Percentiles rank a stretch among this genome's conserved stretches.
Conservation (phyloP, 2,113 vertebrate species). For the Hipposideros armiger region DNA sequence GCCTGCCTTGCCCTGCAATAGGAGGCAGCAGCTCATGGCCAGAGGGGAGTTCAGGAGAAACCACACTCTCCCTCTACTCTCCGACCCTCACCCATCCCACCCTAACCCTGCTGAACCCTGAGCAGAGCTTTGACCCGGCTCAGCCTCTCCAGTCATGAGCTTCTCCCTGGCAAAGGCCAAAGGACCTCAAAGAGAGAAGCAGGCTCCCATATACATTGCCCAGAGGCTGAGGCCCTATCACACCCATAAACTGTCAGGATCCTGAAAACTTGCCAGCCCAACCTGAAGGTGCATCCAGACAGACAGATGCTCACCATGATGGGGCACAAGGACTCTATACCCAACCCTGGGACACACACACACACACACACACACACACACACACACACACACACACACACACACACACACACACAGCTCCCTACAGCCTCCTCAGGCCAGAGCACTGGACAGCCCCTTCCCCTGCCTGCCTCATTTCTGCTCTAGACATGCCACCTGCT, state of each 20-base stretch:
- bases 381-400: not conserved
- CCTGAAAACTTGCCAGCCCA: not conserved
- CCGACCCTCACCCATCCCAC: not conserved
- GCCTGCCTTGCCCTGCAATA: not conserved
- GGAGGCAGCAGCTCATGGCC: not conserved
- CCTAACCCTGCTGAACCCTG: not conserved
- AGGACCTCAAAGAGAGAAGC: not conserved
- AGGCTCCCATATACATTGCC: not conserved
- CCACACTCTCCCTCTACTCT: not conserved
- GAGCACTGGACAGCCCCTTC: not conserved
- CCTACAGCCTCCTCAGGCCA: not conserved
- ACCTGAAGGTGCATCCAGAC: not conserved
- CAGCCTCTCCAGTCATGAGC: not conserved
- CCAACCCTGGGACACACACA: not conserved
- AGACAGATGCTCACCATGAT: not conserved
- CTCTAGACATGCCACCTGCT: not conserved
- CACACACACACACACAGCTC: not conserved
- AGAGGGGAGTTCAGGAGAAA: not conserved
- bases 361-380: not conserved
- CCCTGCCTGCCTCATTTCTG: not conserved
- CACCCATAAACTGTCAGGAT: not conserved
- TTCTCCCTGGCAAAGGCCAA: not conserved
- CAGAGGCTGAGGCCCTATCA: not conserved
- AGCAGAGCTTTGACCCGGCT: not conserved
- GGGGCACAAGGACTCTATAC: not conserved